A percentile compares a stretch with the other conserved stretches of the same genome.
Conservation (phyloP, 2,888 invertebrate species). For the Drosophila kambysellisi region DNA sequence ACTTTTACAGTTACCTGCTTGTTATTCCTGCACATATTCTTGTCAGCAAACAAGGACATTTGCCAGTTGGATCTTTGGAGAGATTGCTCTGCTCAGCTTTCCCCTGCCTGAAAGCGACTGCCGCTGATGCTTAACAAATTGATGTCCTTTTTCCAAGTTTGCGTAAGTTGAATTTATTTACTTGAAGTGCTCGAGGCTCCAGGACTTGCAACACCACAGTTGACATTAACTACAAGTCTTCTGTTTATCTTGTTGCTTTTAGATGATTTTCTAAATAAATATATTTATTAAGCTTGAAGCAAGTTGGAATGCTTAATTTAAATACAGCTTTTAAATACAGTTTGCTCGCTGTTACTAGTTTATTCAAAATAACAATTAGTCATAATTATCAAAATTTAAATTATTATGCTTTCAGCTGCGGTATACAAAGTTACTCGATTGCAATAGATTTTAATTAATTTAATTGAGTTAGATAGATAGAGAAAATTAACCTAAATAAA, state of each 20-base stretch:
- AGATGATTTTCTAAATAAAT: neutral
- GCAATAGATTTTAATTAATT: neutral
- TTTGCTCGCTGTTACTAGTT: neutral
- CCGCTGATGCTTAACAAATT: constrained; percentile 61
- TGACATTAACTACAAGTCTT: neutral
- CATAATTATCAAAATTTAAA: neutral
- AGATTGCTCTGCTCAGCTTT: neutral
- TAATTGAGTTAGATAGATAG: neutral
- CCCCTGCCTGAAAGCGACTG: constrained; percentile 29
- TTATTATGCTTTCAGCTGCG: neutral
- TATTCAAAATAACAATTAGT: neutral
- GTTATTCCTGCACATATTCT: constrained; percentile 64
- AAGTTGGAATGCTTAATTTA: neutral
- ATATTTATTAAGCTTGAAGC: neutral
- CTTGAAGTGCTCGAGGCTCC: neutral
- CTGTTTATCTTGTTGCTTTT: neutral
- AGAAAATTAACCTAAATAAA: too few relatives aligned
- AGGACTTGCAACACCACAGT: neutral
- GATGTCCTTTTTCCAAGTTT: constrained; percentile 46
- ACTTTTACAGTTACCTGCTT: constrained; percentile 32
- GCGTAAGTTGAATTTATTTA: neutral
- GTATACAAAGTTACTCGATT: neutral
- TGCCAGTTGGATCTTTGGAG: neutral
- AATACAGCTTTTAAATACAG: neutral
- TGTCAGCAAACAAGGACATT: constrained; percentile 40